Base-by-base conservation (phyloP, 2,888 invertebrate genomes). In the Mesorhabditis belari region DNA sequence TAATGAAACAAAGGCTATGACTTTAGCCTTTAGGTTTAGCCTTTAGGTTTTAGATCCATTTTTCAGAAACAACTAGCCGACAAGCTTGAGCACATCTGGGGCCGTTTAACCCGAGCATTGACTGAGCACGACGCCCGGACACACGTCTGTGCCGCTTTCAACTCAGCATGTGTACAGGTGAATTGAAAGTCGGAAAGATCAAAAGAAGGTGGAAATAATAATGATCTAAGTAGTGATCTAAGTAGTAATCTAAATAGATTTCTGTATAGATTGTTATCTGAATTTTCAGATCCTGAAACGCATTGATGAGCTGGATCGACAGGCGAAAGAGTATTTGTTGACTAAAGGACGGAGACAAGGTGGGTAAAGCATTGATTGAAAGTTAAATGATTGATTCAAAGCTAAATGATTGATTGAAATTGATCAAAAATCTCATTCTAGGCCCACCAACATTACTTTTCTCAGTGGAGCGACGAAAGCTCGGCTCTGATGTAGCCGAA, bases 131-230 rank as follows among this genome's bases (percentile, higher is more conserved):
- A 23, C 50, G 12, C 88, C 2, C 85, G 89, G 24, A 83, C 89
- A 25, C 85, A 88, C 64, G 89, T 89, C 35, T 88, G 88, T 3
- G 87, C 88, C 6, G 88, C 89, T 65, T 90, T 89, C 78, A 87
- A 89, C 80, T 85, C 88, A 66, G 88, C 88, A 62, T 82, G 83
- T 54, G 82, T 84, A 35, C 54, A 58, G 49, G 29, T 61, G 44
- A 2, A n/a, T 35, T n/a, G 12, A n/a, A 35, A 9, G 12, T 9
- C 44, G n/a, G 12, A 35, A 35, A 35, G n/a, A n/a, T 35, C 44
- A 35, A 1, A 35, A 35, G 44, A n/a, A n/a, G n/a, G n/a, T n/a
- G n/a, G n/a, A n/a, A n/a, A n/a, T n/a, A n/a, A n/a, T n/a, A n/a
- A 35, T n/a, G 12, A 35, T 35, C 44, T 35, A 35, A 35, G n/a